Conservation (phyloP, 2,113 vertebrate species). For the Megaceryle maxima region DNA sequence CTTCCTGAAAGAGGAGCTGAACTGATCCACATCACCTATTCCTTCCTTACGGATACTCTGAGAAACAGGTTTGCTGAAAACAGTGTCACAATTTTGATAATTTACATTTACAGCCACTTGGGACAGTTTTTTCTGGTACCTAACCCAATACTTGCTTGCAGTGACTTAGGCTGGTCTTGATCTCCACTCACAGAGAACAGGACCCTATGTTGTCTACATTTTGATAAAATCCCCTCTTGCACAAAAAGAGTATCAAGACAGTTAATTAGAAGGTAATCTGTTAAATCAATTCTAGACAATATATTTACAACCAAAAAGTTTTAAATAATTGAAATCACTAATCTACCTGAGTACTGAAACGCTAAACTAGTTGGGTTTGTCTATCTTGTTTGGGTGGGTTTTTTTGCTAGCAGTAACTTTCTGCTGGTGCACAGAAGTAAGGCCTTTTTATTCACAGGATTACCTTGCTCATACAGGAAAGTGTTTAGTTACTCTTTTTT, state of each 20-base stretch:
- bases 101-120: not conserved
- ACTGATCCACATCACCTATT: not conserved
- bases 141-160: not conserved
- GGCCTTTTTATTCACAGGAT: not conserved
- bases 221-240: not conserved
- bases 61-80: not conserved
- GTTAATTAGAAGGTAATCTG: not conserved
- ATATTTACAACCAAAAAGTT: not conserved
- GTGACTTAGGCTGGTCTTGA: not conserved
- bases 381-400: not conserved
- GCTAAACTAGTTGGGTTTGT: not conserved
- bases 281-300: not conserved
- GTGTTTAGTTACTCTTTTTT: not conserved
- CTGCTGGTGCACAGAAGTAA: not conserved
- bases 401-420: not conserved
- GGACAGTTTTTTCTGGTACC: not conserved
- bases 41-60: not conserved
- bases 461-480: not conserved
- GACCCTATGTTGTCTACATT: not conserved
- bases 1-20: not conserved
- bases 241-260: not conserved
- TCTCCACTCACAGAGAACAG: not conserved
- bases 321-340: not conserved
- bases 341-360: not conserved
- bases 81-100: not conserved